phyloP scores from a whole-genome alignment of 2,113 vertebrate genomes.

The Apistogramma diplotaenia region DNA sequence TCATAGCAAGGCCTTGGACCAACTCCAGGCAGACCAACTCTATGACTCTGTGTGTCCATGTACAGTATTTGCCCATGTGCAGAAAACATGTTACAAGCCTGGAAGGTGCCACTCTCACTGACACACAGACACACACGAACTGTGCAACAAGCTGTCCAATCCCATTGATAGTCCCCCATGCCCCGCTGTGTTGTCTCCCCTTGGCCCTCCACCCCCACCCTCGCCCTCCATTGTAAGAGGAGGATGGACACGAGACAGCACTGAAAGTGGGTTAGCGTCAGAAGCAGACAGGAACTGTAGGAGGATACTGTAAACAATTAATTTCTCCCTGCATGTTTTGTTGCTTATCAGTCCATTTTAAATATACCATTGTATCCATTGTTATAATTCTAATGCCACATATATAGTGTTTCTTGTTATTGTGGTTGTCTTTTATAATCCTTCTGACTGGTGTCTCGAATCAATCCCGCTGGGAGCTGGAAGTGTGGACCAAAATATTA shows the following conservation, averaged over 20 bases:
- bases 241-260: conserved; percentile 67
- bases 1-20: conserved; percentile 60
- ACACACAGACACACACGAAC: not conserved
- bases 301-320: conserved; percentile 64
- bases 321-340: conserved; percentile 35
- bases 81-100: conserved; percentile 10
- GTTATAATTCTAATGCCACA: conserved; percentile 38
- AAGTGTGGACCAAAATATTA: conserved; percentile 53
- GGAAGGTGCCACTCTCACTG: not conserved
- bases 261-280: conserved; percentile 51
- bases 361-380: conserved; percentile 65
- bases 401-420: conserved; percentile 58
- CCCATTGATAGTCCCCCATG: not conserved
- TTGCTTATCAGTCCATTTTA: conserved; percentile 61
- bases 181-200: conserved; percentile 18
- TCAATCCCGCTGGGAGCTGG: conserved; percentile 39
- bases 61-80: conserved; percentile 8
- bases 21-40: conserved; percentile 51
- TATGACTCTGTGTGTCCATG: conserved; percentile 26
- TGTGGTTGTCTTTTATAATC: conserved; percentile 46
- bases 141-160: not conserved
- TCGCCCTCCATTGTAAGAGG: conserved; percentile 58
- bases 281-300: conserved; percentile 64
- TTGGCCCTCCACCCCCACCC: not conserved
- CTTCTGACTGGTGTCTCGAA: conserved; percentile 32